Evolutionary conservation across 2,888 invertebrate species (phyloP), one percentile per base, ranked within the genome.

Genomic region (Parasteatoda lunata): DNA sequence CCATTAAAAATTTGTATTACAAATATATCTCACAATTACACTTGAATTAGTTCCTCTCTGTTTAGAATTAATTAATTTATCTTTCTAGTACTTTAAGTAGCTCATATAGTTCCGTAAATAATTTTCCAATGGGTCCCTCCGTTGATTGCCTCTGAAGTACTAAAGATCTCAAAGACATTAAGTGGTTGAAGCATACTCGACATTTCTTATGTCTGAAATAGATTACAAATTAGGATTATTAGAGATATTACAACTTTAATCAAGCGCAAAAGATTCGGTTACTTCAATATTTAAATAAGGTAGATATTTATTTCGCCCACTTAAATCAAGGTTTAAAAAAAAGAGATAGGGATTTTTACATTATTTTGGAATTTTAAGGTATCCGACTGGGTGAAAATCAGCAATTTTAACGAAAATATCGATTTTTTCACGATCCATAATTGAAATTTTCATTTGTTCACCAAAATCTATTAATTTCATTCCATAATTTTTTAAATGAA

Each of bases 141-240:
- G 95, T 93, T n/a, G 95, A 94, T 92, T 96, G 96, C 90, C 96
- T 94, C 91, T 96, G 96, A 90, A 96, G 94, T 59, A 98, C 94
- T 91, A 96, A 94, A 77, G 95, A 94, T 87, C 96, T 94, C 89
- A 98, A 95, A 91, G 96, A 94, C 88, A 96, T 93, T 89, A 98
- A 93, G 91, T 95, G 94, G 89, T 95, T 95, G 93, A 97, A 97
- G 91, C 98, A 98, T 91, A 95, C 95, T 90, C 95, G 94, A 92
- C 98, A 98, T 92, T 98, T 98, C 90, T 95, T 94, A 92, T 96
- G 96, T 91, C 94, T 95, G 91, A 8, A 51, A 70, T 13, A 70
- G 45, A 70, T 13, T 70, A 30, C 8, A 68, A 30, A 13, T 15
- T 30, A 66, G 13, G 13, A 66, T 15, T 0, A 15, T 13, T 3